Conservation (phyloP, 2,797 vertebrate genomes). For the Lutjanus campechanus region DNA sequence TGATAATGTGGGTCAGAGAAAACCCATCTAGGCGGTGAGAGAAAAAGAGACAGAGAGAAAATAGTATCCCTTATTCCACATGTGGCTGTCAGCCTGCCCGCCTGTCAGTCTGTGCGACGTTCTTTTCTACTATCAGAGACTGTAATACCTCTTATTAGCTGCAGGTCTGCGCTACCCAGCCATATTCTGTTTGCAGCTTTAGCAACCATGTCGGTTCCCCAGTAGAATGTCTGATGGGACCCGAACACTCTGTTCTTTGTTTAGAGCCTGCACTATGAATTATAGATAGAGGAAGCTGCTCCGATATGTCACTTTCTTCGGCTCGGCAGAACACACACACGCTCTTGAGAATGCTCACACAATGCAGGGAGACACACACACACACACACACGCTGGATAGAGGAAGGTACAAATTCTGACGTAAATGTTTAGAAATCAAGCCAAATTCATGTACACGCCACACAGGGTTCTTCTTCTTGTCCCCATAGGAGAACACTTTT, state of each 20-base stretch:
- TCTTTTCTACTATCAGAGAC: slow-evolving; percentile 46
- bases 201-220: slow-evolving; percentile 56
- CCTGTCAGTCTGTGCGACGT: slow-evolving; percentile 46
- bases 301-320: slow-evolving; percentile 68
- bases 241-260: slow-evolving; percentile 75
- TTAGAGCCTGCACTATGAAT: slow-evolving; percentile 77
- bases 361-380: slow-evolving; percentile 16
- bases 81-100: slow-evolving; percentile 47
- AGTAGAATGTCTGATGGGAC: slow-evolving; percentile 65
- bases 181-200: slow-evolving; percentile 71
- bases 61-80: slow-evolving; percentile 54
- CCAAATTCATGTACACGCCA: slow-evolving; percentile 9
- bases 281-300: slow-evolving; percentile 77
- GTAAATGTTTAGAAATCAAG: not conserved
- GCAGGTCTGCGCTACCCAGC: slow-evolving; percentile 47
- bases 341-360: slow-evolving; percentile 4
- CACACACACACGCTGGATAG: not conserved
- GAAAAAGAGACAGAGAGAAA: slow-evolving; percentile 42
- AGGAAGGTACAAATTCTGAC: slow-evolving; percentile 22
- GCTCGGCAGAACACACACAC: slow-evolving; percentile 43
- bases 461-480: no score
- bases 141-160: slow-evolving; percentile 65
- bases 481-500: no score
- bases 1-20: slow-evolving; percentile 77
- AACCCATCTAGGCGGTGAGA: slow-evolving; percentile 58